Conservation (phyloP, 2,888 invertebrate species). For the Lomographa bimaculata region DNA sequence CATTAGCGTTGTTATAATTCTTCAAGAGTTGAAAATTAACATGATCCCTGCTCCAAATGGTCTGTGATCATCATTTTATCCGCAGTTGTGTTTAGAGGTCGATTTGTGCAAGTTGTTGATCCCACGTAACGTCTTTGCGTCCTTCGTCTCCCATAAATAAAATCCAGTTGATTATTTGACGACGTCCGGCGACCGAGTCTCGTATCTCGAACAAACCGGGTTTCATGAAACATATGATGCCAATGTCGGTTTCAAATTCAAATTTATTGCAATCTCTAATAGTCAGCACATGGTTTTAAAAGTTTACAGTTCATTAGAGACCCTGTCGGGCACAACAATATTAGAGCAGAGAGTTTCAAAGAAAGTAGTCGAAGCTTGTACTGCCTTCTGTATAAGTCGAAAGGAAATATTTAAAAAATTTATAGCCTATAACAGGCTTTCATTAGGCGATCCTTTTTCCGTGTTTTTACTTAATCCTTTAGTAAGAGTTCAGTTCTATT, state of each 20-base stretch:
- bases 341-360: no score
- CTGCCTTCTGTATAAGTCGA: not conserved
- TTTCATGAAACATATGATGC: not conserved
- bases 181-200: slow-evolving; percentile 1
- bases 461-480: not conserved
- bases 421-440: no score
- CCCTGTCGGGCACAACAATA: no score
- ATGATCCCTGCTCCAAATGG: slow-evolving; percentile 1
- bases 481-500: no score
- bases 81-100: slow-evolving; percentile 2
- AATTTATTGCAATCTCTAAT: no score
- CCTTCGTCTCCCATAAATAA: slow-evolving; percentile 8
- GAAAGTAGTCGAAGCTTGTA: not conserved
- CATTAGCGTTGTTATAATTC: slow-evolving; percentile 15
- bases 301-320: no score
- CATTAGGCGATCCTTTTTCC: not conserved
- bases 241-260: no score
- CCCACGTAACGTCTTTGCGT: slow-evolving; percentile 2
- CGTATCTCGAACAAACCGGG: not conserved
- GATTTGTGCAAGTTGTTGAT: slow-evolving; percentile 2
- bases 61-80: not conserved
- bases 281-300: no score
- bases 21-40: not conserved
- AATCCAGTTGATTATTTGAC: slow-evolving; percentile 2
- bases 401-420: no score